phyloP scores from a whole-genome alignment of 2,888 invertebrate genomes.

The Erebia epiphron region DNA sequence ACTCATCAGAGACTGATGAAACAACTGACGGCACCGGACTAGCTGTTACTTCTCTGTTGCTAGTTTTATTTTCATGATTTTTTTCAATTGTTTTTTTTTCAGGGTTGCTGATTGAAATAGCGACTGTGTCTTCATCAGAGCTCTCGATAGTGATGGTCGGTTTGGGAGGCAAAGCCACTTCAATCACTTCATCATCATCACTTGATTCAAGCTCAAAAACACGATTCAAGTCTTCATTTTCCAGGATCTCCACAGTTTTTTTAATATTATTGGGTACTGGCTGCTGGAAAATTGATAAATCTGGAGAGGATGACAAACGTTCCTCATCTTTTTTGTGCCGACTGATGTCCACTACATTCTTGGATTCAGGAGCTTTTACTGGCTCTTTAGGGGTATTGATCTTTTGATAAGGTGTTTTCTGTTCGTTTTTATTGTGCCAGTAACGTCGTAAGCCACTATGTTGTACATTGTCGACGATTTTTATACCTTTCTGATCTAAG shows the following conservation, averaged over 20 bases:
- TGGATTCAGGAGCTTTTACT: slow-evolving; percentile 33
- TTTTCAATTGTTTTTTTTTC: slow-evolving; percentile 39
- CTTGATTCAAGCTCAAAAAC: slow-evolving; percentile 66
- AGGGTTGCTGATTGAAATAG: slow-evolving; percentile 15
- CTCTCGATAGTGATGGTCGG: slow-evolving; percentile 78
- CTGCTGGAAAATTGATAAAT: slow-evolving; percentile 63
- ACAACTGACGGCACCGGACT: slow-evolving; percentile 78
- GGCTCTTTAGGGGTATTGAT: slow-evolving; percentile 50
- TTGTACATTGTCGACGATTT: slow-evolving; percentile 54
- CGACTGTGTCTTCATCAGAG: slow-evolving; percentile 69
- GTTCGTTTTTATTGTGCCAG: slow-evolving; percentile 64
- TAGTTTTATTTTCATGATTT: slow-evolving; percentile 45
- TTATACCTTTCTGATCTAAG: slow-evolving; percentile 49
- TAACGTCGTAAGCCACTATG: slow-evolving; percentile 67
- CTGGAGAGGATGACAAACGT: slow-evolving; percentile 47
- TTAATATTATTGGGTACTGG: slow-evolving; percentile 59
- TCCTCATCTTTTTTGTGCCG: slow-evolving; percentile 53
- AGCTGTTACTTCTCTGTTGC: slow-evolving; percentile 59
- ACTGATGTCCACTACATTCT: slow-evolving; percentile 42
- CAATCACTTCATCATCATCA: slow-evolving; percentile 78
- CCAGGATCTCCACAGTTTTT: slow-evolving; percentile 65
- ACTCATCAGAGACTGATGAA: slow-evolving; percentile 78
- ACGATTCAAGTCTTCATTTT: slow-evolving; percentile 52
- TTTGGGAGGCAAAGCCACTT: slow-evolving; percentile 72
- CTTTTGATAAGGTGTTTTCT: slow-evolving; percentile 55